A percentile compares a stretch with the other conserved stretches of the same genome.
Evolutionary conservation across 2,888 invertebrate species (phyloP).

Genomic region (Invenusta paracnida): DNA sequence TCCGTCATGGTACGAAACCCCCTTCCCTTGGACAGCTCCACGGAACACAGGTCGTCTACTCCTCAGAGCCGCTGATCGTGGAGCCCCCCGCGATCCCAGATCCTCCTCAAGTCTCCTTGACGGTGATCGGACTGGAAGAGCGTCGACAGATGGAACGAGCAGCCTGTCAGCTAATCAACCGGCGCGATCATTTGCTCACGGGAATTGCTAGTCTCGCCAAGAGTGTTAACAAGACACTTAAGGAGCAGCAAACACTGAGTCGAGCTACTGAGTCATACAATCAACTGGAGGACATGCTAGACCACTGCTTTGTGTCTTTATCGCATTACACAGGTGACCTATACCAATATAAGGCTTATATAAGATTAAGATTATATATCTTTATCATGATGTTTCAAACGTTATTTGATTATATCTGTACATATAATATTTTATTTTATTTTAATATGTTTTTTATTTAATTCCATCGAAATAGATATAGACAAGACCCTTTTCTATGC

Average conservation of each 20-base stretch:
- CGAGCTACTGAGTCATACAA: not conserved
- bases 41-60: conserved; percentile 55
- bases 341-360: no score
- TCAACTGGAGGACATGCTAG: conserved; percentile 47
- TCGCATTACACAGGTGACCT: conserved; percentile 57
- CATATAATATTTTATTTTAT: no score
- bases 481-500: no score
- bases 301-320: conserved; percentile 55
- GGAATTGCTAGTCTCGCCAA: not conserved
- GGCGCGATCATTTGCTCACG: conserved; percentile 54
- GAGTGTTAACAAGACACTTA: not conserved
- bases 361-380: no score
- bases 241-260: not conserved
- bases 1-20: no score
- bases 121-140: conserved; percentile 58
- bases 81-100: conserved; percentile 56
- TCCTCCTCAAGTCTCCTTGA: conserved; percentile 55
- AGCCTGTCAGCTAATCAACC: conserved; percentile 59
- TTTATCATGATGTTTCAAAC: no score
- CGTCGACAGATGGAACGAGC: conserved; percentile 57
- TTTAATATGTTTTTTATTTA: no score
- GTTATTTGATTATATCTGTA: no score
- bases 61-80: conserved; percentile 54
- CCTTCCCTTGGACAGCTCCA: no score
- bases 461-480: no score